These are phyloP conservation scores for Sebastes umbrosus DNA, from an alignment of 2,797 vertebrate species.

Conservation along the genomic window DNA sequence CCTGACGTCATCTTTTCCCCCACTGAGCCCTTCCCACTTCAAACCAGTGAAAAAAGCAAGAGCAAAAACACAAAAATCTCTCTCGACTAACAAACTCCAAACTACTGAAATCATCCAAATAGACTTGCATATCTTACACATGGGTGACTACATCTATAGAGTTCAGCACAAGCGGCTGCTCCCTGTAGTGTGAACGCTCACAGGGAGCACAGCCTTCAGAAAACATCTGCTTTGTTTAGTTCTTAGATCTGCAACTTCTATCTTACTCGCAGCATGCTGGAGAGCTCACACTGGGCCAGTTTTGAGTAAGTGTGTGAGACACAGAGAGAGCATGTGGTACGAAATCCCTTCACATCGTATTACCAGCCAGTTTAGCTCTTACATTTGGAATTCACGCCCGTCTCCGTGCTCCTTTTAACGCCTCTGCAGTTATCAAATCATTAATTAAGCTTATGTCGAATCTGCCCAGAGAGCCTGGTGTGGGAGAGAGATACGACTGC, in stretches of 20 bases:
- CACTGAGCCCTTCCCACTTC: neutral
- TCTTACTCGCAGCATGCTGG: neutral
- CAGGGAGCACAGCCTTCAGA: slow-evolving; percentile 3
- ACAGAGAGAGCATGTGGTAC: neutral
- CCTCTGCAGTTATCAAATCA: slow-evolving; percentile 66
- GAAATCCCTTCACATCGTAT: slow-evolving; percentile 42
- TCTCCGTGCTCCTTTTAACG: slow-evolving; percentile 50
- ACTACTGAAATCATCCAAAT: neutral
- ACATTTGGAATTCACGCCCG: slow-evolving; percentile 45
- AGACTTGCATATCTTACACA: slow-evolving; percentile 12
- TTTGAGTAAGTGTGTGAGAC: slow-evolving; percentile 1
- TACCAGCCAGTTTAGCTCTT: slow-evolving; percentile 40
- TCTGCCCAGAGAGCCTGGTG: slow-evolving; percentile 48
- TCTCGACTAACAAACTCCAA: neutral
- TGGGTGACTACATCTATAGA: neutral
- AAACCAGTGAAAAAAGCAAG: neutral
- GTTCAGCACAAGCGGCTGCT: slow-evolving; percentile 15
- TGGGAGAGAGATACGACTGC: slow-evolving; percentile 41
- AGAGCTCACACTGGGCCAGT: slow-evolving; percentile 27
- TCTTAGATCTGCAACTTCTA: slow-evolving; percentile 17
- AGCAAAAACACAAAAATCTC: neutral
- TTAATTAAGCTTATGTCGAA: slow-evolving; percentile 72
- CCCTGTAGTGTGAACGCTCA: slow-evolving; percentile 2
- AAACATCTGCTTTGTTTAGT: slow-evolving; percentile 49
- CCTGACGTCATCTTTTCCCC: neutral